Percentiles rank a stretch among this genome's conserved stretches.
Conservation (phyloP, 2,797 vertebrate species). For the Sebastolobus altivelis region DNA sequence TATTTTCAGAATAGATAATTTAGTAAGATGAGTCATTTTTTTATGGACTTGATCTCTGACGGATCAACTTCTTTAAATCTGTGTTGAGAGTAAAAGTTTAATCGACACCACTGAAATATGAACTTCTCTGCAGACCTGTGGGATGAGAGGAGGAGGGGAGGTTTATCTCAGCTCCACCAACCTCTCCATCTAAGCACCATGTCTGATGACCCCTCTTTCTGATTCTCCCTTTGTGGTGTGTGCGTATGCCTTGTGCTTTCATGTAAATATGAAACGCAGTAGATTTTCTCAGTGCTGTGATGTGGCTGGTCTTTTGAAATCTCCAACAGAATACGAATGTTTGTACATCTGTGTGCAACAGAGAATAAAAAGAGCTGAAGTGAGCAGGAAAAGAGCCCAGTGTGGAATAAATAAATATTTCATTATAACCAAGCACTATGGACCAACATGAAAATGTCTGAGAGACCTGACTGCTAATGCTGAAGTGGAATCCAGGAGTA, state of each 20-base stretch:
- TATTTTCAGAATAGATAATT: conserved; percentile 12
- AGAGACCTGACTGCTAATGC: conserved; percentile 19
- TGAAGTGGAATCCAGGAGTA: background rate
- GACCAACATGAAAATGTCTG: conserved; percentile 1
- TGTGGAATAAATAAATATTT: conserved; percentile 51
- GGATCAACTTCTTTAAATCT: background rate
- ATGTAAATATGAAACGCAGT: conserved; percentile 2
- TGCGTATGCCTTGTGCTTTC: background rate
- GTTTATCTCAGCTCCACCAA: conserved; percentile 19
- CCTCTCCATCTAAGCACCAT: background rate
- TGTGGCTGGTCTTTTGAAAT: conserved; percentile 1
- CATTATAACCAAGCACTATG: conserved; percentile 19
- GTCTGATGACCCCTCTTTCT: conserved; percentile 22
- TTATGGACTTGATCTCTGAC: background rate
- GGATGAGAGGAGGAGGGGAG: background rate
- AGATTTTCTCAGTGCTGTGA: conserved; percentile 5
- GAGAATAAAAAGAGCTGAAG: conserved; percentile 25
- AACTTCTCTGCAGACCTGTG: conserved; percentile 35
- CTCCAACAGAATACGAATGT: background rate
- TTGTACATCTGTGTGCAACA: conserved; percentile 7
- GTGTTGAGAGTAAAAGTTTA: conserved; percentile 14
- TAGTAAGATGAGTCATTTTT: conserved; percentile 12
- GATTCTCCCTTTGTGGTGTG: conserved; percentile 12
- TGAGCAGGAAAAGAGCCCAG: conserved; percentile 9
- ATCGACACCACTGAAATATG: background rate